Evolutionary conservation across 2,888 invertebrate genomes (phyloP), one percentile per base, ranked within the genome.

Genomic region (Melanophora roralis): DNA sequence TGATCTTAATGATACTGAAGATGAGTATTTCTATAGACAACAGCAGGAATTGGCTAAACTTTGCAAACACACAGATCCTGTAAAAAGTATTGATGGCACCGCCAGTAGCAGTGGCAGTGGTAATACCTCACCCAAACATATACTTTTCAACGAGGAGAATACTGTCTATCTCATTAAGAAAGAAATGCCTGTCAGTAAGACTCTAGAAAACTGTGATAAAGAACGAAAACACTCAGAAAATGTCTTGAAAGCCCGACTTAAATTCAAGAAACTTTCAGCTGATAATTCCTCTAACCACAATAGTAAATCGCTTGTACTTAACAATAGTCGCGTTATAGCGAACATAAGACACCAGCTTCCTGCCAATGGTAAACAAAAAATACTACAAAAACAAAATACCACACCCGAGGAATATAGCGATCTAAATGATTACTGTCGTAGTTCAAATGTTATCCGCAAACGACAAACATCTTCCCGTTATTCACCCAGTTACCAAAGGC

Each of bases 141-240:
- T 90, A 65, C 83, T 90, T 6, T 90, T 90, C 82, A 90, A 90
- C 49, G 89, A 90, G 34, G 90, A 90, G 71, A 89, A 90, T 36
- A 87, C 86, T 0, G 88, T 90, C n/a, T 90, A 90, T 78, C 83
- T 90, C 38, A 89, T 89, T n/a, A 87, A 89, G 64, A 89, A 90
- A 72, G 89, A 89, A 78, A 84, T 87, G 74, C 89, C 89, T 0
- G 87, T 89, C 38, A 85, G 81, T 16, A 83, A 84, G 43, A 74
- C 83, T 7, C 81, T 83, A 4, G 81, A 80, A 55, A 83, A 67
- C 78, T 78, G 64, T 71, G 83, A 81, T 36, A 82, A 82, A 60
- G 79, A 82, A 49, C 81, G 57, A 11, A 74, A 81, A 16, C 53
- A 72, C 11, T 38, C 34, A 1, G 74, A 81, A 16, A 65, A 59